These are phyloP conservation scores for Huso huso DNA, from an alignment of 2,797 vertebrate genomes.

Conservation along the genomic window DNA sequence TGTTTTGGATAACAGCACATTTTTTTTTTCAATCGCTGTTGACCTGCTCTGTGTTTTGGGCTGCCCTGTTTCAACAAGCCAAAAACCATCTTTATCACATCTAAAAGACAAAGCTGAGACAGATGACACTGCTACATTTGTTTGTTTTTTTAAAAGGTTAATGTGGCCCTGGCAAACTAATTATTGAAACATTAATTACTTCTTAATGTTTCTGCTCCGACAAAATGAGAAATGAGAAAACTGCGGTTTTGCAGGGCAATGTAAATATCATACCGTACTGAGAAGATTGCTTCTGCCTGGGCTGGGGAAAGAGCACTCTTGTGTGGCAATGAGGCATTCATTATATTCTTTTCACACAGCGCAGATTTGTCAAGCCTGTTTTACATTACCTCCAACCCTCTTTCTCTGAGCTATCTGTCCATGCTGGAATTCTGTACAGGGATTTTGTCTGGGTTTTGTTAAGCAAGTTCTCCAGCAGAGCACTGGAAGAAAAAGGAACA, in stretches of 20 bases:
- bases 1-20: too few relatives aligned
- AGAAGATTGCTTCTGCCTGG: slow-evolving; percentile 30
- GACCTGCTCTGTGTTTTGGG: too few relatives aligned
- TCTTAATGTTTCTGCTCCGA: slow-evolving; percentile 27
- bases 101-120: too few relatives aligned
- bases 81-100: too few relatives aligned
- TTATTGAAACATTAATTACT: neutral
- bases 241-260: slow-evolving; percentile 35
- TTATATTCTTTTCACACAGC: slow-evolving; percentile 24
- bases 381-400: slow-evolving; percentile 27
- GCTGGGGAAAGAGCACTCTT: slow-evolving; percentile 36
- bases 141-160: too few relatives aligned
- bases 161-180: too few relatives aligned
- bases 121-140: too few relatives aligned
- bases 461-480: slow-evolving; percentile 21
- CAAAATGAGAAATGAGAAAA: slow-evolving; percentile 44
- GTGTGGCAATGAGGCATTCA: slow-evolving; percentile 25
- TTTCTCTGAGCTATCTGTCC: slow-evolving; percentile 24
- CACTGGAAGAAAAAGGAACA: slow-evolving; percentile 3
- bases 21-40: too few relatives aligned
- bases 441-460: slow-evolving; percentile 36
- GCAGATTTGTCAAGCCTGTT: slow-evolving; percentile 26
- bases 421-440: slow-evolving; percentile 29
- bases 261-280: slow-evolving; percentile 39
- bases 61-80: too few relatives aligned